Evolutionary conservation across 2,888 invertebrate genomes (phyloP), one percentile per base, ranked within the genome.

Genomic region (Odontocerum albicorne): DNA sequence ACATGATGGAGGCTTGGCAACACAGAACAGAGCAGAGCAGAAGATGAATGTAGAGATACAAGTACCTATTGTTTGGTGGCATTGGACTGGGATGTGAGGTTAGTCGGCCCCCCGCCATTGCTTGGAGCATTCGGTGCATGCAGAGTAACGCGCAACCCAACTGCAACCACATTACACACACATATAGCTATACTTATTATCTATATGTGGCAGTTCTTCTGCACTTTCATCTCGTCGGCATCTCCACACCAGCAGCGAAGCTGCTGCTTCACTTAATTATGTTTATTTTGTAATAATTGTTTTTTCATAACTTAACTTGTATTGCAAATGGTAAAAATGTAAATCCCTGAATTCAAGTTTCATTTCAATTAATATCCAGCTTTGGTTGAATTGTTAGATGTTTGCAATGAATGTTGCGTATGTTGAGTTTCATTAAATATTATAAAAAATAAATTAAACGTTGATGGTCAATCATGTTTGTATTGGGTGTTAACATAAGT

Each of bases 91-190:
- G 78, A 70, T 72, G 74, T 75, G 75, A 75, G 74, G 75, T 73
- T 75, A 73, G 73, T 76, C 74, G 75, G 73, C 76, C 76, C 72
- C 77, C 76, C 77, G 62, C 77, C 77, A 74, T 63, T 62, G 62
- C 63, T 61, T 62, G 77, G 74, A 74, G 70, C 75, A 80, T 80
- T 81, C 82, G 88, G 87, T 84, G 89, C 90, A 89, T 89, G 89
- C 86, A 89, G 87, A 84, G 88, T 88, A 84, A 88, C 87, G 84
- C 88, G 87, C 85, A 88, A 88, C 84, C 88, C 87, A 84, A 88
- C 90, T 90, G 90, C 86, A 89, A 90, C 85, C 86, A 82, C 81
- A 77, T 73, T 75, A 76, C 61, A 60, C 60, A 53, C 53, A 60
- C 60, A 61, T 58, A 53, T 35, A 40, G 40, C 40, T 21, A 40